phyloP scores from a whole-genome alignment of 2,797 vertebrate species.

The Tragopan temminckii region DNA sequence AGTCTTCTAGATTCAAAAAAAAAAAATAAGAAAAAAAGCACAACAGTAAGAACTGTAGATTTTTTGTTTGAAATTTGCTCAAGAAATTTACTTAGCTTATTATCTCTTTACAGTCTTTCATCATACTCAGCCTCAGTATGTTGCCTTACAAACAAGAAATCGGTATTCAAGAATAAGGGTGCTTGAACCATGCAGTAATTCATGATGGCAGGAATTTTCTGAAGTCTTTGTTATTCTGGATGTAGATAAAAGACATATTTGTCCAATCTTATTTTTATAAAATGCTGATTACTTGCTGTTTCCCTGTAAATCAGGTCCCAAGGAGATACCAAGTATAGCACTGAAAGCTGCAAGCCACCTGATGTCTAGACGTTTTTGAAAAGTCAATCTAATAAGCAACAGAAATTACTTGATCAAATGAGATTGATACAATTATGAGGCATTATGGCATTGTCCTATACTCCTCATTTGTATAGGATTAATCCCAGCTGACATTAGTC shows the following conservation, averaged over 20 bases:
- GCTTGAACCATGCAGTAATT: not conserved
- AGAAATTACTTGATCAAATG: not conserved
- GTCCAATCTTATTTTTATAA: not conserved
- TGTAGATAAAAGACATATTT: not conserved
- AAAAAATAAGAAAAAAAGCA: not conserved
- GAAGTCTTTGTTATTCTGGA: not conserved
- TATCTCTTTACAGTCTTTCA: not conserved
- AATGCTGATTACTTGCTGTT: not conserved
- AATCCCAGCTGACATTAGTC: not conserved
- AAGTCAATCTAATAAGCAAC: not conserved
- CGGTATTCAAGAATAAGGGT: not conserved
- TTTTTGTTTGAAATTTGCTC: not conserved
- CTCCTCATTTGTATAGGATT: not conserved
- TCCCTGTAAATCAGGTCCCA: rapidly evolving
- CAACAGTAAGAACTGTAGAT: not conserved
- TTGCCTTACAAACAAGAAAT: not conserved
- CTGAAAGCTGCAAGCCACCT: not conserved
- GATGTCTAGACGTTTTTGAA: not conserved
- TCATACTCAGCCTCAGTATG: not conserved
- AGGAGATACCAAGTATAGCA: not conserved
- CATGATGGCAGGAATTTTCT: not conserved
- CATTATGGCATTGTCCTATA: not conserved
- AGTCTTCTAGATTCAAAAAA: not conserved
- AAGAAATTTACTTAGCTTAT: not conserved
- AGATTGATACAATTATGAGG: not conserved